Conservation (phyloP, 2,888 invertebrate genomes). For the Acheta domesticus region DNA sequence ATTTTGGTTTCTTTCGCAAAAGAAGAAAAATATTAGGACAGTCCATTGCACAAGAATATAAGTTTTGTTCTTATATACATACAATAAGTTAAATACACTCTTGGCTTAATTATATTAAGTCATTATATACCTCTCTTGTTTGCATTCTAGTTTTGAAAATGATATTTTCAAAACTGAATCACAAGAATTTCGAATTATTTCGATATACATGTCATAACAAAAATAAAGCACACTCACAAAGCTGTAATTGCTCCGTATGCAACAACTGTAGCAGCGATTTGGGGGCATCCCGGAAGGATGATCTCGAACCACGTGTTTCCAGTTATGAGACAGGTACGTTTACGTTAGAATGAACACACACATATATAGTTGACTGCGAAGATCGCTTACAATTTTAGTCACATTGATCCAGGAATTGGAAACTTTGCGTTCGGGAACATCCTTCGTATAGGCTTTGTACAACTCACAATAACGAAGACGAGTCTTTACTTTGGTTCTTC, state of each 20-base stretch:
- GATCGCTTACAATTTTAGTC: not conserved
- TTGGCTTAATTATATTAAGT: not conserved
- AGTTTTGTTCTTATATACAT: constrained; percentile 18
- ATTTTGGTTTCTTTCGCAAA: not conserved
- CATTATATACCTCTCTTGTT: not conserved
- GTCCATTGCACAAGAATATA: constrained; percentile 18
- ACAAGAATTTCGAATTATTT: not conserved
- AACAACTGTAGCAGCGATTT: not conserved
- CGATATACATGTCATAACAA: constrained; percentile 9
- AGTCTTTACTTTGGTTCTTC: not conserved
- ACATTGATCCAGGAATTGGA: not conserved
- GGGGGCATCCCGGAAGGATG: not conserved
- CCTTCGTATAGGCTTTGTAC: constrained; percentile 5
- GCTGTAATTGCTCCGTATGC: not conserved
- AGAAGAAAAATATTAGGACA: constrained; percentile 18
- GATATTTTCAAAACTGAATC: not conserved
- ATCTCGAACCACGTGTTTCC: not conserved
- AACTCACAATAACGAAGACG: not conserved
- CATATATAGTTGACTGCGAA: not conserved
- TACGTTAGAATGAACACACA: constrained; percentile 18
- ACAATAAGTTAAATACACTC: constrained; percentile 1
- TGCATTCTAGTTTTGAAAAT: not conserved
- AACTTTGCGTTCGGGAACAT: not conserved
- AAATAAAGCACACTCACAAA: constrained; percentile 2
- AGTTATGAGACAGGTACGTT: not conserved